Conservation (phyloP, 2,113 vertebrate genomes). For the Loxodonta africana region DNA sequence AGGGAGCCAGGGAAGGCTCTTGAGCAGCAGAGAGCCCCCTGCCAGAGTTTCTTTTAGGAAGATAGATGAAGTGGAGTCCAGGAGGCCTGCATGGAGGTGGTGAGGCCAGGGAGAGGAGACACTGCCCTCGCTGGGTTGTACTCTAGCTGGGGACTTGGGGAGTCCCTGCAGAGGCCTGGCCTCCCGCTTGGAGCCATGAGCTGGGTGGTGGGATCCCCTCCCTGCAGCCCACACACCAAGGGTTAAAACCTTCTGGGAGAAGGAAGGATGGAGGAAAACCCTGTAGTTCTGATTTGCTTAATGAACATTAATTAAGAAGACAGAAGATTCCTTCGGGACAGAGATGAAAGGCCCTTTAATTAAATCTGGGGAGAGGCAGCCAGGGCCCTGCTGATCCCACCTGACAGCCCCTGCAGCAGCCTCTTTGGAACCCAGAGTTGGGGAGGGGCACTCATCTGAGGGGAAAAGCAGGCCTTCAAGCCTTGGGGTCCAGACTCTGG, state of each 20-base stretch:
- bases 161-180: neutral
- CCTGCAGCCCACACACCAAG: conserved; percentile 60
- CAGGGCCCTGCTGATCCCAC: conserved; percentile 83
- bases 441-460: conserved; percentile 65
- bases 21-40: too few relatives aligned
- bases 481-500: neutral
- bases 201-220: neutral
- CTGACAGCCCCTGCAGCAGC: conserved; percentile 82
- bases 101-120: neutral
- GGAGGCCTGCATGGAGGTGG: neutral
- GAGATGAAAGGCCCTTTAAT: conserved; percentile 93
- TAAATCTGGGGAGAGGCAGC: conserved; percentile 91
- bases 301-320: conserved; percentile 97
- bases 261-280: conserved; percentile 62
- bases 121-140: neutral
- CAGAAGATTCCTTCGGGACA: conserved; percentile 94
- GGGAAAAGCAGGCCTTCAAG: neutral
- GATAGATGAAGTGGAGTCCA: neutral
- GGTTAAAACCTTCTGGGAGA: conserved; percentile 85
- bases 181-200: neutral
- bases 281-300: conserved; percentile 94
- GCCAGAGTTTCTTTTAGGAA: neutral
- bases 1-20: neutral
- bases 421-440: neutral
- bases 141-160: neutral